Base-by-base conservation (phyloP, 2,888 invertebrate species). In the Criorhina ranunculi region DNA sequence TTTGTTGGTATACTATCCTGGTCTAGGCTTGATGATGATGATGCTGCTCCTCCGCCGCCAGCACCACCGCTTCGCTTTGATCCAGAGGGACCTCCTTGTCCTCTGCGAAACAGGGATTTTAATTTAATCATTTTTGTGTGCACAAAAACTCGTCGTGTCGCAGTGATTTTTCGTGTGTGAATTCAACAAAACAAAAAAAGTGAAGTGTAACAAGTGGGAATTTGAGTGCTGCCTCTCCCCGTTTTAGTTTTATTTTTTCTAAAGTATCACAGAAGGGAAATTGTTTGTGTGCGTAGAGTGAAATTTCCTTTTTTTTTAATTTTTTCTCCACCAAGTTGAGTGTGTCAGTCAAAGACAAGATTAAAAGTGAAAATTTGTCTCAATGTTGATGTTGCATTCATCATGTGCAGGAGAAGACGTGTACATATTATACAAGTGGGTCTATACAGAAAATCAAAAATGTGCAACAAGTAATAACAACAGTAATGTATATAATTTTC, bases 101-200 rank as follows among this genome's bases (percentile, higher is more conserved):
- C 96, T 95, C 96, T 96, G 93, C 96, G 96, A 93, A 97, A 97
- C 92, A 97, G 95, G 90, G 96, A 96, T 94, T 96, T 96, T 93
- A 97, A 95, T 94, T 96, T 97, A 95, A 96, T 96, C 96, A 96
- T 96, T 93, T 94, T 95, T 29, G 19, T 35, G n/a, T 64, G 44
- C 46, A 40, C n/a, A 31, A 31, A 53, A 33, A 31, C 11, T 55
- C 44, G 19, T 60, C 24, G 24, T 24, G 24, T 24, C 24, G 24
- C 4, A 24, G n/a, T 15, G 17, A 40, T 64, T 15, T 31, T 51
- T 37, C 49, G 49, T 57, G 64, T 72, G 64, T 42, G 31, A 69
- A 33, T 60, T 11, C n/a, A 24, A 24, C 24, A 24, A 24, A 24
- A 24, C 1, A 24, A 29, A 42, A 67, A 62, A 40, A 19, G 42